These are phyloP conservation scores for Acleris cristana DNA, from an alignment of 2,888 invertebrate species.

Conservation along the genomic window DNA sequence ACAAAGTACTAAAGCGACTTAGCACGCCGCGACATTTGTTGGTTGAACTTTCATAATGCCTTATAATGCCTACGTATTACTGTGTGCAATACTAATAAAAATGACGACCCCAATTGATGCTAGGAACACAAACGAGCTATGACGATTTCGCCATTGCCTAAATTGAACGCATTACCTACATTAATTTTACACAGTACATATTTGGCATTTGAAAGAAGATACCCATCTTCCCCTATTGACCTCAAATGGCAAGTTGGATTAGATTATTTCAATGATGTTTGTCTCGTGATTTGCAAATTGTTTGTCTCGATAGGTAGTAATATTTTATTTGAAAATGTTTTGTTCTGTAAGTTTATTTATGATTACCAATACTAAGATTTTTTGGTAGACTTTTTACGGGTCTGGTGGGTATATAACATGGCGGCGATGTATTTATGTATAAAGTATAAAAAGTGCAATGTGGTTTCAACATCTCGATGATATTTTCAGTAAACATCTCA, in stretches of 20 bases:
- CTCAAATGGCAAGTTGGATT: constrained; percentile 39
- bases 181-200: constrained; percentile 51
- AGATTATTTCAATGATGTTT: constrained; percentile 35
- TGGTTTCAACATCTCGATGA: too few species aligned
- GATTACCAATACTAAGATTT: too few species aligned
- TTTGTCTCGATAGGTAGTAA: constrained; percentile 22
- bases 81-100: constrained; percentile 60
- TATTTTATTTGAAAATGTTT: not conserved
- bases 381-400: too few species aligned
- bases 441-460: too few species aligned
- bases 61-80: constrained; percentile 42
- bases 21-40: constrained; percentile 53
- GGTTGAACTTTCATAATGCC: constrained; percentile 53
- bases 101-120: constrained; percentile 55
- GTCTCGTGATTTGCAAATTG: constrained; percentile 33
- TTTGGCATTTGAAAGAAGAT: constrained; percentile 65
- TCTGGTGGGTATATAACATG: too few species aligned
- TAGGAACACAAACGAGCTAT: constrained; percentile 41
- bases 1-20: constrained; percentile 40
- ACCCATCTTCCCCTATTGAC: constrained; percentile 63
- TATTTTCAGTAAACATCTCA: too few species aligned
- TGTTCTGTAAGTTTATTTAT: too few species aligned
- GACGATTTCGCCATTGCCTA: constrained; percentile 53
- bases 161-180: constrained; percentile 54
- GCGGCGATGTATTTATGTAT: too few species aligned